phyloP scores from a whole-genome alignment of 2,888 invertebrate species.

The Pomacea canaliculata region DNA sequence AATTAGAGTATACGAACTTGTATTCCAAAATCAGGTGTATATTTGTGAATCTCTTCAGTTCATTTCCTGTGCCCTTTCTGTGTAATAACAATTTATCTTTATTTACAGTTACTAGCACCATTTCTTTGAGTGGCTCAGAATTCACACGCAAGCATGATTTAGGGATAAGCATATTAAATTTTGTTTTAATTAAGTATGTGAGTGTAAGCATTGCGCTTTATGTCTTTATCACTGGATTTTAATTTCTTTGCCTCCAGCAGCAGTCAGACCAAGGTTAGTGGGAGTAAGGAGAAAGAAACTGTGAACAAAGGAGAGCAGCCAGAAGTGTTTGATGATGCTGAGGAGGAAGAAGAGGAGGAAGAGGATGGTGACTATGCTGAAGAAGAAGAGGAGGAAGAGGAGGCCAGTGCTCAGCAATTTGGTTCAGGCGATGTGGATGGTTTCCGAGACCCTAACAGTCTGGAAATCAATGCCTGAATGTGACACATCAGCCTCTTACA shows the following conservation, averaged over 20 bases:
- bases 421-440: constrained; percentile 12
- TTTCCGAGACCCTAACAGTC: constrained; percentile 5
- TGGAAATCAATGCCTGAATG: constrained; percentile 16
- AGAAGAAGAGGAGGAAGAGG: constrained; percentile 22
- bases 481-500: background rate
- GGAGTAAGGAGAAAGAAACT: constrained; percentile 1
- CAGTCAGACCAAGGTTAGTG: background rate
- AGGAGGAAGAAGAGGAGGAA: constrained; percentile 21
- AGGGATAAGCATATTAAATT: too few relatives aligned
- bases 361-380: constrained; percentile 15
- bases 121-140: too few relatives aligned
- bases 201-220: too few relatives aligned
- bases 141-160: too few relatives aligned
- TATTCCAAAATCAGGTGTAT: too few relatives aligned
- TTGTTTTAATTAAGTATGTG: too few relatives aligned
- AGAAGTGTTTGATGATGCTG: constrained; percentile 24
- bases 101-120: too few relatives aligned
- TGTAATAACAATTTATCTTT: too few relatives aligned
- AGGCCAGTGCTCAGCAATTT: background rate
- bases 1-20: too few relatives aligned
- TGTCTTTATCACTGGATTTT: too few relatives aligned
- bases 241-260: background rate
- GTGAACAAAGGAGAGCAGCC: constrained; percentile 6
- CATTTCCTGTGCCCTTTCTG: too few relatives aligned
- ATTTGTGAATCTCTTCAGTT: too few relatives aligned